Conservation (phyloP, 2,797 vertebrate species). For the Cynodonichthys magdalenae region DNA sequence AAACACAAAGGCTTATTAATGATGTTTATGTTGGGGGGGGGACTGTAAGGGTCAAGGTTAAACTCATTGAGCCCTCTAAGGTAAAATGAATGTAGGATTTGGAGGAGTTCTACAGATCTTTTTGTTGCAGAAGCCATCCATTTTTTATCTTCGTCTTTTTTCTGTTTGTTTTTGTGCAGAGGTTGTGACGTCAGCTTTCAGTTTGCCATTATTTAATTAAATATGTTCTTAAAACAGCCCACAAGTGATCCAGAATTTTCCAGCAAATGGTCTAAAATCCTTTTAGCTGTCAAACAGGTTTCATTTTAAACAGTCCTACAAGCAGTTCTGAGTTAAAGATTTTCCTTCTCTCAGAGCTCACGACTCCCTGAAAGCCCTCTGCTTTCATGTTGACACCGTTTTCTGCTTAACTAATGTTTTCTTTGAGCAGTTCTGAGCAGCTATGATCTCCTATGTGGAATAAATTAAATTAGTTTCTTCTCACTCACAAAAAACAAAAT, state of each 20-base stretch:
- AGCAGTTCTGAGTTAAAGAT: accelerated
- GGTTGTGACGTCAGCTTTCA: not conserved
- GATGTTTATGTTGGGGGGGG: too few relatives aligned
- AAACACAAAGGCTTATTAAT: not conserved
- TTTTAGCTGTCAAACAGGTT: not conserved
- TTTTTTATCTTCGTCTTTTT: not conserved
- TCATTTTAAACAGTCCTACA: not conserved
- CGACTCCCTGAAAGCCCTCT: not conserved
- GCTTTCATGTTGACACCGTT: not conserved
- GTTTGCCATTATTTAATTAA: not conserved
- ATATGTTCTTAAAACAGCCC: not conserved
- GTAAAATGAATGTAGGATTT: too few relatives aligned
- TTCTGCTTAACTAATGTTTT: not conserved
- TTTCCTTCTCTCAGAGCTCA: not conserved
- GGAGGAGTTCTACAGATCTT: not conserved
- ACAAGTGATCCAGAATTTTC: not conserved
- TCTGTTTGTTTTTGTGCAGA: not conserved
- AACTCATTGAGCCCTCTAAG: too few relatives aligned
- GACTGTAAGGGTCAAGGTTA: not conserved
- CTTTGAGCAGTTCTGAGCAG: not conserved
- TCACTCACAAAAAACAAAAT: too few relatives aligned
- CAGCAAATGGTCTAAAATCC: not conserved
- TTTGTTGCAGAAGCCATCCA: not conserved
- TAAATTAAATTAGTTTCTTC: too few relatives aligned
- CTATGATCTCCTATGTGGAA: too few relatives aligned